Evolutionary conservation across 2,113 vertebrate species (phyloP).

Genomic region (Carlito syrichta): DNA sequence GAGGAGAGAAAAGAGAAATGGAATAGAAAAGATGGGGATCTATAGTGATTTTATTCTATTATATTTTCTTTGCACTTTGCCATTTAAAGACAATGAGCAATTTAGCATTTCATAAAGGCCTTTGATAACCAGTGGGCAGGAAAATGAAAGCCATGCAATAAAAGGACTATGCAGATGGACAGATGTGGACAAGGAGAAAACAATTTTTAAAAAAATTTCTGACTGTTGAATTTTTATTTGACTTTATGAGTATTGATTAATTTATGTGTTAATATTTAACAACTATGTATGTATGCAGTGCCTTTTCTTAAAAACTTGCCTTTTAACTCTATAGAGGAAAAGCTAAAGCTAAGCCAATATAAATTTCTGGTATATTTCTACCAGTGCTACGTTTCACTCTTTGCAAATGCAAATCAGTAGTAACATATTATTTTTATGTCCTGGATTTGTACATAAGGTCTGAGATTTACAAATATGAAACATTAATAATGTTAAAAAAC

Average conservation of each 20-base stretch:
- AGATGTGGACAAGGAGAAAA: neutral
- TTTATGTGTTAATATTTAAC: neutral
- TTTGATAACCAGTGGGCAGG: neutral
- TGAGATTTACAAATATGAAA: constrained; percentile 17
- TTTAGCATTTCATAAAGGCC: neutral
- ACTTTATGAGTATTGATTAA: neutral
- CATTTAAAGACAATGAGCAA: neutral
- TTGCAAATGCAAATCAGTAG: neutral
- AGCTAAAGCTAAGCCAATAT: neutral
- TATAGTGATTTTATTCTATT: neutral
- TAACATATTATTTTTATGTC: neutral
- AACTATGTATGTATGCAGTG: neutral
- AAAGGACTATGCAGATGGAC: neutral
- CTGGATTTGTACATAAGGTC: neutral
- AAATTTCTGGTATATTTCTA: neutral
- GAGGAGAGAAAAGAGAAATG: neutral
- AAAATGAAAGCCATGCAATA: neutral
- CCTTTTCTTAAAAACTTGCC: neutral
- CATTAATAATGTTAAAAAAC: neutral
- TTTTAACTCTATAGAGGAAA: neutral
- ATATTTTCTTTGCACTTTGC: neutral
- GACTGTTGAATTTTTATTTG: neutral
- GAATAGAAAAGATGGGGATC: neutral
- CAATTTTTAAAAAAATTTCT: neutral
- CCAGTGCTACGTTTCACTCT: neutral